Percentiles rank a stretch among this genome's conserved stretches.
Evolutionary conservation across 2,797 vertebrate species (phyloP).

Genomic region (Loriculus beryllinus): DNA sequence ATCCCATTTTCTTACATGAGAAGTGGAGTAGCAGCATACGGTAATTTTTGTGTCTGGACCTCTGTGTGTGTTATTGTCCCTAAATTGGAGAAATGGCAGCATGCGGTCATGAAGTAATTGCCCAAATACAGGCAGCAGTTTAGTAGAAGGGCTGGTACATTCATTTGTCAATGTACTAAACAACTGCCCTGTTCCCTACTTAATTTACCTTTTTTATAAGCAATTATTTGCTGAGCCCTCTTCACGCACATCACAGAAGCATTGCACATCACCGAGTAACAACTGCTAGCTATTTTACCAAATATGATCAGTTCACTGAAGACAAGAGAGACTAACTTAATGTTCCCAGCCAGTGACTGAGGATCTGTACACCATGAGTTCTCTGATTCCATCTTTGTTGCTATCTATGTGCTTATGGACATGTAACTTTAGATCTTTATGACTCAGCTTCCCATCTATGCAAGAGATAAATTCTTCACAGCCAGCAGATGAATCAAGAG

Average conservation of each 20-base stretch:
- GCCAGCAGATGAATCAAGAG: conserved; percentile 17
- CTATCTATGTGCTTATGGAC: not conserved
- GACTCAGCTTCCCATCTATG: conserved; percentile 7
- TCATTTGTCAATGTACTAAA: not conserved
- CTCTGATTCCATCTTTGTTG: not conserved
- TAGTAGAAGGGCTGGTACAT: not conserved
- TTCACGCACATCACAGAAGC: not conserved
- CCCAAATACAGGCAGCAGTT: not conserved
- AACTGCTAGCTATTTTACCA: not conserved
- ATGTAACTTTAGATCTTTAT: not conserved
- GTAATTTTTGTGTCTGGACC: not conserved
- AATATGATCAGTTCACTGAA: not conserved
- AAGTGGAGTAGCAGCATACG: not conserved
- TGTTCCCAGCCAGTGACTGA: not conserved
- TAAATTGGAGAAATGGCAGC: not conserved
- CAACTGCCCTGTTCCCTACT: not conserved
- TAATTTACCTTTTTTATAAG: not conserved
- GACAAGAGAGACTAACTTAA: not conserved
- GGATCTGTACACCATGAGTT: not conserved
- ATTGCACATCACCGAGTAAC: not conserved
- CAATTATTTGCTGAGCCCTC: not conserved
- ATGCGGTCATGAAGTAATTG: not conserved
- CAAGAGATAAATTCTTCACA: not conserved
- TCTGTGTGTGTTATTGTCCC: not conserved
- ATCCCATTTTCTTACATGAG: not conserved